Conservation (phyloP, 2,888 invertebrate species). For the Diploptera punctata region DNA sequence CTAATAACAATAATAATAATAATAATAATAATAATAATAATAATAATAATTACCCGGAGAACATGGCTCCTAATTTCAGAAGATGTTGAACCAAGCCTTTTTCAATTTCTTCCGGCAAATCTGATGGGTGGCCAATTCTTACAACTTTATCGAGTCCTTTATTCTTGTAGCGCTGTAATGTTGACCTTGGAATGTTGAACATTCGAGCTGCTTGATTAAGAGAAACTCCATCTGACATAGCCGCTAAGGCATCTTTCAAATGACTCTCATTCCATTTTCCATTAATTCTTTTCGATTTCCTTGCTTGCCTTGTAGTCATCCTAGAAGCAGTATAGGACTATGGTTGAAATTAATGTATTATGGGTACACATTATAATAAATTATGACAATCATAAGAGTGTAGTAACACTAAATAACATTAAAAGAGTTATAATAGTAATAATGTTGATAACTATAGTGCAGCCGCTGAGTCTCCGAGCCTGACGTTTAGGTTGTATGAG, state of each 20-base stretch:
- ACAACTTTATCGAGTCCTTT: too few relatives aligned
- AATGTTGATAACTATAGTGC: too few relatives aligned
- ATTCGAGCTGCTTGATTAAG: background rate
- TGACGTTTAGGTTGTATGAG: too few relatives aligned
- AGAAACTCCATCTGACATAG: background rate
- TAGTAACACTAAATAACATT: too few relatives aligned
- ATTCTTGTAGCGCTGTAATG: background rate
- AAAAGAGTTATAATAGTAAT: too few relatives aligned
- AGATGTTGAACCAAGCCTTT: background rate
- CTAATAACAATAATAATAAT: too few relatives aligned
- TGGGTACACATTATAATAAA: too few relatives aligned
- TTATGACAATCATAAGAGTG: too few relatives aligned
- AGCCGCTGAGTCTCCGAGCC: too few relatives aligned
- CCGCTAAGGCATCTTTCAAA: background rate
- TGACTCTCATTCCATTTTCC: background rate
- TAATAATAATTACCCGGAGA: background rate
- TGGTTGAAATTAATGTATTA: too few relatives aligned
- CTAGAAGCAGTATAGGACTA: too few relatives aligned
- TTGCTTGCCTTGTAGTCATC: background rate
- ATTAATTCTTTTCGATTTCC: background rate
- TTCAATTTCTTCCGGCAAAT: slow-evolving; percentile 3
- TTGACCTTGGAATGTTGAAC: background rate
- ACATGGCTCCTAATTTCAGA: slow-evolving; percentile 5
- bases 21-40: too few relatives aligned
- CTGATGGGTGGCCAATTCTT: background rate